A percentile compares a stretch with the other conserved stretches of the same genome.
Conservation (phyloP, 2,888 invertebrate genomes). For the Pristionchus exspectatus region DNA sequence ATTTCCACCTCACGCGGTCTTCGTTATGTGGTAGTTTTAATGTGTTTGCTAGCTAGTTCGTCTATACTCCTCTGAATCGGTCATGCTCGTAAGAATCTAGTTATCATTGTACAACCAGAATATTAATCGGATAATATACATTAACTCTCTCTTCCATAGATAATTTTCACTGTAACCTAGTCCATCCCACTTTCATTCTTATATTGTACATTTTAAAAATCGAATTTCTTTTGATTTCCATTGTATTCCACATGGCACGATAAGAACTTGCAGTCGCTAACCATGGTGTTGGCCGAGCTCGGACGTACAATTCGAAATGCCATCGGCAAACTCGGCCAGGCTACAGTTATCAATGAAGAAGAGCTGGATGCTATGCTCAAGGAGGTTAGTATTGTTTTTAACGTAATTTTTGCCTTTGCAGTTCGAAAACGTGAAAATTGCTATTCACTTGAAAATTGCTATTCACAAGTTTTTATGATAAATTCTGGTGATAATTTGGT, state of each 20-base stretch:
- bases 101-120: neutral
- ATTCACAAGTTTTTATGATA: neutral
- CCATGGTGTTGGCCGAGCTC: slow-evolving; percentile 99
- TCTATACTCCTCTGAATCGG: neutral
- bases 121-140: neutral
- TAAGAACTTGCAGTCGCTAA: neutral
- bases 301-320: slow-evolving; percentile 99
- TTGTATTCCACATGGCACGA: neutral
- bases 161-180: neutral
- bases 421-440: neutral
- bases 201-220: neutral
- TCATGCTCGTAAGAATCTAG: too few species aligned
- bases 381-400: slow-evolving; percentile 62
- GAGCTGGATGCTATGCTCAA: slow-evolving; percentile 99
- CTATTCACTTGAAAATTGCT: too few species aligned
- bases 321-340: slow-evolving; percentile 90
- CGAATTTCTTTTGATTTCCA: neutral
- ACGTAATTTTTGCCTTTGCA: neutral
- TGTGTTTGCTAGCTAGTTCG: neutral
- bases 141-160: neutral
- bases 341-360: slow-evolving; percentile 82
- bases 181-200: neutral
- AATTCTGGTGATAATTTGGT: neutral
- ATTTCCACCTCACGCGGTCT: neutral
- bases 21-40: neutral